Evolutionary conservation across 2,113 vertebrate genomes (phyloP).

Genomic region (Tetrax tetrax): DNA sequence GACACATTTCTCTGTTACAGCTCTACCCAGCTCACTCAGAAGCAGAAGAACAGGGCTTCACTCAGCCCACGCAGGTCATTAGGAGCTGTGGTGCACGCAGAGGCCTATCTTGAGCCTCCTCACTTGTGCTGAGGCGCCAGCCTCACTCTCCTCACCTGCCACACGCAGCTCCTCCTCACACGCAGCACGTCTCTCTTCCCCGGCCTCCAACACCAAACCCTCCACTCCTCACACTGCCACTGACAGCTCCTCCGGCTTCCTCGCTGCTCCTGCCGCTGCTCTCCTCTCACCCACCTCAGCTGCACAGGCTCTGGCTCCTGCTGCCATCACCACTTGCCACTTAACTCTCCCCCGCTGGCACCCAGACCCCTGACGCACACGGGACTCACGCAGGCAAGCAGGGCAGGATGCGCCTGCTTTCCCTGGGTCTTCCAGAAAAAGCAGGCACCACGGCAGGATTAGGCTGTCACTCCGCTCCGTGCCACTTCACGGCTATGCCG

Average conservation of each 20-base stretch:
- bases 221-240: neutral
- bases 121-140: rapidly evolving
- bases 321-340: neutral
- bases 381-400: rapidly evolving
- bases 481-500: rapidly evolving
- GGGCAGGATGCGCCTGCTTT: rapidly evolving
- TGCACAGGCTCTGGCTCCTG: neutral
- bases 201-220: neutral
- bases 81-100: neutral
- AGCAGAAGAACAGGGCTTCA: neutral
- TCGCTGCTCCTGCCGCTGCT: neutral
- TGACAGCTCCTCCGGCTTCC: neutral
- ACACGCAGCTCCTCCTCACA: rapidly evolving
- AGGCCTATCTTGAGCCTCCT: rapidly evolving
- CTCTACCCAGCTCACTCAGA: neutral
- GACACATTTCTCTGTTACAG: neutral
- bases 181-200: rapidly evolving
- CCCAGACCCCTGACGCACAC: too few species aligned
- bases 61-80: rapidly evolving
- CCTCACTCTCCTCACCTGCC: neutral
- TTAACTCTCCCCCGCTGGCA: neutral
- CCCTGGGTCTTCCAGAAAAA: neutral
- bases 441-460: neutral
- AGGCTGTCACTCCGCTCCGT: neutral
- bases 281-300: neutral